Evolutionary conservation across 2,888 invertebrate genomes (phyloP).

Genomic region (Cyrtodaria siliqua): DNA sequence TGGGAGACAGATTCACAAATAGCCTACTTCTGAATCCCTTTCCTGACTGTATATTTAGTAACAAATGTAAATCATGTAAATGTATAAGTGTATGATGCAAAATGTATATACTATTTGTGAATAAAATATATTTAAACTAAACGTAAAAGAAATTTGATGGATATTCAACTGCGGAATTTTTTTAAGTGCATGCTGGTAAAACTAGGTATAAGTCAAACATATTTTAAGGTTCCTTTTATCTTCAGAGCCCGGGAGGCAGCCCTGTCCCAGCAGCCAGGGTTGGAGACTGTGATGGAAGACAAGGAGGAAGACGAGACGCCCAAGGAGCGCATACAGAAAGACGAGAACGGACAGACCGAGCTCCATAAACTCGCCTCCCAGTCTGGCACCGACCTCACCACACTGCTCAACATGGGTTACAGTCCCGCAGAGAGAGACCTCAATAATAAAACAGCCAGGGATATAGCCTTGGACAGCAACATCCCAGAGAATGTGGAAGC

Average conservation of each 20-base stretch:
- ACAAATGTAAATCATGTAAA: too few relatives aligned
- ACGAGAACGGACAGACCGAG: constrained; percentile 75
- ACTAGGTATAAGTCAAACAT: too few relatives aligned
- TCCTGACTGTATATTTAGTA: too few relatives aligned
- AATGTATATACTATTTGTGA: too few relatives aligned
- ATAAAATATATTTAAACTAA: too few relatives aligned
- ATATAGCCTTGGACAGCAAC: constrained; percentile 73
- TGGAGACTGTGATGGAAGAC: constrained; percentile 78
- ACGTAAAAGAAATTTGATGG: too few relatives aligned
- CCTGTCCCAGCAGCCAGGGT: constrained; percentile 72
- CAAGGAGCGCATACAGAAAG: constrained; percentile 68
- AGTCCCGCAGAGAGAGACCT: constrained; percentile 76
- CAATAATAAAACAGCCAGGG: constrained; percentile 76
- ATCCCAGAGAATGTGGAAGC: constrained; percentile 74
- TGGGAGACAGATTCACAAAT: too few relatives aligned
- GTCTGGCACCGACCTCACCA: constrained; percentile 70
- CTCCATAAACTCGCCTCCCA: constrained; percentile 76
- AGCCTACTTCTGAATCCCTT: too few relatives aligned
- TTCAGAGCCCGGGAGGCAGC: constrained; percentile 75
- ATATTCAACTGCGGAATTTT: too few relatives aligned
- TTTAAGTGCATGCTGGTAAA: too few relatives aligned
- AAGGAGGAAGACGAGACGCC: constrained; percentile 67
- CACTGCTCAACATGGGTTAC: constrained; percentile 74
- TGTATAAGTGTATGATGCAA: too few relatives aligned
- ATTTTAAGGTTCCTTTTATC: too few relatives aligned